Conservation (phyloP, 2,797 vertebrate genomes). For the Paedocypris micromegethes region DNA sequence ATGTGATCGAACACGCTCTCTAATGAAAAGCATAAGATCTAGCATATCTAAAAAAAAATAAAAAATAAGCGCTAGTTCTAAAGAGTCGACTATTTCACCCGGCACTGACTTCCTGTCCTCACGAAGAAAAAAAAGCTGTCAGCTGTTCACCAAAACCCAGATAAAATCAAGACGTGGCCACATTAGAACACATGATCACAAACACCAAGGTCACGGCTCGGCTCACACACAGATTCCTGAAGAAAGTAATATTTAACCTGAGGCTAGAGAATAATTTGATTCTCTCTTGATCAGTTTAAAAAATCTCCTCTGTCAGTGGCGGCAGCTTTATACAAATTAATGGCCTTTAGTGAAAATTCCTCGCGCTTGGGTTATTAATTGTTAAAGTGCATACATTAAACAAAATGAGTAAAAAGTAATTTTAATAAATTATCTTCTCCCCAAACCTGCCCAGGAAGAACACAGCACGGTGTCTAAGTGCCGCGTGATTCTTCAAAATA, state of each 20-base stretch:
- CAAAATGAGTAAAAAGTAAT: slow-evolving; percentile 82
- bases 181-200: slow-evolving; percentile 72
- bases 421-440: slow-evolving; percentile 77
- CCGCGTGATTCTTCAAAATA: slow-evolving; percentile 41
- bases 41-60: too few species aligned
- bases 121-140: too few species aligned
- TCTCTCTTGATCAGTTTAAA: slow-evolving; percentile 79
- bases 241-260: slow-evolving; percentile 77
- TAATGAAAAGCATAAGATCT: too few species aligned
- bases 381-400: slow-evolving; percentile 83
- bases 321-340: slow-evolving; percentile 81
- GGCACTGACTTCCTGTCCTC: too few species aligned
- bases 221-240: slow-evolving; percentile 58
- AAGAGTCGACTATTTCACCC: too few species aligned
- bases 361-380: slow-evolving; percentile 77
- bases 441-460: slow-evolving; percentile 52
- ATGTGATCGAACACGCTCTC: too few species aligned
- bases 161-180: not conserved
- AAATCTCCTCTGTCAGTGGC: slow-evolving; percentile 74
- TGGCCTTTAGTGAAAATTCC: slow-evolving; percentile 79
- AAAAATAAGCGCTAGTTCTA: too few species aligned
- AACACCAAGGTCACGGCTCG: slow-evolving; percentile 48
- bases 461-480: slow-evolving; percentile 41
- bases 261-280: slow-evolving; percentile 80
- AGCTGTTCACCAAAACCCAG: too few species aligned